Evolutionary conservation across 2,797 vertebrate species (phyloP).

Genomic region (Gymnothorax reevesii): DNA sequence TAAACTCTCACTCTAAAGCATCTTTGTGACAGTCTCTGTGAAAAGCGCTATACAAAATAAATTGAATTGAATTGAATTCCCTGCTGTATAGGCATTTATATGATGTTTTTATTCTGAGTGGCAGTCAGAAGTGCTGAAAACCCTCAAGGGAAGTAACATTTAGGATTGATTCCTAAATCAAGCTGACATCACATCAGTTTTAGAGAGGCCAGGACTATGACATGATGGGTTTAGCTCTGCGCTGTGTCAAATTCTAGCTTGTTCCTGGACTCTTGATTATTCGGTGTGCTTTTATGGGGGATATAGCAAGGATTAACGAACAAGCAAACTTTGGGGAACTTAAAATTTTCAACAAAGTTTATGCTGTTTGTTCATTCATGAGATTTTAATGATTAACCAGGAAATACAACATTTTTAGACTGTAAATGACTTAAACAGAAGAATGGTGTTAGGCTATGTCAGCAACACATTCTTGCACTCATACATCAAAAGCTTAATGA

Average conservation of each 20-base stretch:
- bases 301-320: background rate
- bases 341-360: background rate
- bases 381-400: background rate
- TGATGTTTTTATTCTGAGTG: too few relatives aligned
- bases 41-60: too few relatives aligned
- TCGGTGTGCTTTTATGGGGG: background rate
- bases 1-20: too few relatives aligned
- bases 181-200: background rate
- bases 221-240: background rate
- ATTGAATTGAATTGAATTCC: too few relatives aligned
- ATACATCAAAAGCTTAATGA: background rate
- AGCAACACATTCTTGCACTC: background rate
- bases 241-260: background rate
- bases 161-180: background rate
- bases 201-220: background rate
- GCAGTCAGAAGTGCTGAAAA: too few relatives aligned
- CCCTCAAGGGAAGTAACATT: too few relatives aligned
- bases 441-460: background rate
- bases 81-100: too few relatives aligned
- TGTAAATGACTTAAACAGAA: background rate
- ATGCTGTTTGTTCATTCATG: background rate
- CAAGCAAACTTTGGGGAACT: background rate
- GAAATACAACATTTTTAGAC: background rate
- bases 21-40: too few relatives aligned
- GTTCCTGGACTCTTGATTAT: background rate